These are phyloP conservation scores for Drosophila borborema DNA, from an alignment of 2,888 invertebrate species.

Conservation along the genomic window DNA sequence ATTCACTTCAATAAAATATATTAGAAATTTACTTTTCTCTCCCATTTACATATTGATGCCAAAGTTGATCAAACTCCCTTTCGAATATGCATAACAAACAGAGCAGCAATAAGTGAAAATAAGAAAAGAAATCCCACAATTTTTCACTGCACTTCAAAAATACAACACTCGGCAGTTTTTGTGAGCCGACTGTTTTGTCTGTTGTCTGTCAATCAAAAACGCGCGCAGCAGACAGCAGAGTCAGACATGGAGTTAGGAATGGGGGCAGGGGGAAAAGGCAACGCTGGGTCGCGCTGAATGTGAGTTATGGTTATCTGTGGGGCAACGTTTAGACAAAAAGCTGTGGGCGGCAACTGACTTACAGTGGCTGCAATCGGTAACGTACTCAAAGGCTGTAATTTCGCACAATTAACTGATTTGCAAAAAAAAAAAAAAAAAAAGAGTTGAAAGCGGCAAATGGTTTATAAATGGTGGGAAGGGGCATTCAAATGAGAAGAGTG, in stretches of 20 bases:
- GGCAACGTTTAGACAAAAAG: conserved; percentile 23
- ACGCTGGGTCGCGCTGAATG: conserved; percentile 30
- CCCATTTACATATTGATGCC: background rate
- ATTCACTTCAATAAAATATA: background rate
- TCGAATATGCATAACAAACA: background rate
- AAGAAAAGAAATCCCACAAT: conserved; percentile 18
- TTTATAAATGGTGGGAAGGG: background rate
- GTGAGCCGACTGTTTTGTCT: conserved; percentile 56
- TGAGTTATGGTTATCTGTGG: conserved; percentile 64
- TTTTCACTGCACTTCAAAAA: conserved; percentile 49
- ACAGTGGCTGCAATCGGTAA: conserved; percentile 46
- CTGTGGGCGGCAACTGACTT: conserved; percentile 12
- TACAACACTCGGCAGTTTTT: conserved; percentile 63
- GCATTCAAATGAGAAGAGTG: background rate
- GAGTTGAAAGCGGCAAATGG: background rate
- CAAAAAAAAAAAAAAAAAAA: background rate
- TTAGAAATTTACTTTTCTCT: background rate
- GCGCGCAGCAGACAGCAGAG: conserved; percentile 61
- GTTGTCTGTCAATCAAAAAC: conserved; percentile 72
- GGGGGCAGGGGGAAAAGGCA: background rate
- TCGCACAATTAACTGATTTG: conserved; percentile 5
- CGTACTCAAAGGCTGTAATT: conserved; percentile 7
- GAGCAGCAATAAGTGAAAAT: conserved; percentile 13
- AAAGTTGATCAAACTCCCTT: background rate
- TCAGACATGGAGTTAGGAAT: background rate